Conservation (phyloP, 2,888 invertebrate species). For the Drosophila yooni region DNA sequence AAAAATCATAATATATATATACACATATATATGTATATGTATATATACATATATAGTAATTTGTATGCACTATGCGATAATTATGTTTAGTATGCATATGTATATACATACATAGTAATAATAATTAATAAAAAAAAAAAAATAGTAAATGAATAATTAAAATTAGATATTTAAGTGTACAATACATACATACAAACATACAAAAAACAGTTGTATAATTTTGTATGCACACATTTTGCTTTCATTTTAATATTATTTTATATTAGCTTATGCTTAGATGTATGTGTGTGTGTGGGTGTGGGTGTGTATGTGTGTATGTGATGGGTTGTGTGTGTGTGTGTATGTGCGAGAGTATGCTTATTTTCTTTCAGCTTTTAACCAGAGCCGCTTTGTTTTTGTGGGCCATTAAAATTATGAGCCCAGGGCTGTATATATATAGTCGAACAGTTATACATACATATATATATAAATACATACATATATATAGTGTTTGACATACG, state of each 20-base stretch:
- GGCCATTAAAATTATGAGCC: slow-evolving; percentile 1
- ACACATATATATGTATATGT: slow-evolving; percentile 15
- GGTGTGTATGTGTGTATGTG: slow-evolving; percentile 6
- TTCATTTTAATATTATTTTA: slow-evolving; percentile 34
- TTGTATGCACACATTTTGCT: slow-evolving; percentile 50
- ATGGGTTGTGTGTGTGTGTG: not conserved
- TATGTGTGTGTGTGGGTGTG: slow-evolving; percentile 18
- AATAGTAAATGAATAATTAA: slow-evolving; percentile 51
- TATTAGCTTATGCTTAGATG: slow-evolving; percentile 54
- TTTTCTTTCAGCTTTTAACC: not conserved
- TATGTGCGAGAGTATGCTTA: slow-evolving; percentile 3
- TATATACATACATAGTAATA: slow-evolving; percentile 34
- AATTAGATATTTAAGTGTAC: slow-evolving; percentile 52
- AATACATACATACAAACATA: slow-evolving; percentile 49
- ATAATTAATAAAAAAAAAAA: slow-evolving; percentile 44
- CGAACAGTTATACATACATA: slow-evolving; percentile 6
- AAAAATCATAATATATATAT: slow-evolving; percentile 19
- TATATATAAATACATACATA: slow-evolving; percentile 15
- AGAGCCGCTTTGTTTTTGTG: slow-evolving; percentile 12
- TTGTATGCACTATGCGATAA: slow-evolving; percentile 64
- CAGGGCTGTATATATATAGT: not conserved
- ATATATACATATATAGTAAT: slow-evolving; percentile 22
- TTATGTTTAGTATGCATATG: slow-evolving; percentile 62
- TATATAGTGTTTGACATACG: slow-evolving; percentile 17
- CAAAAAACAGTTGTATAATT: slow-evolving; percentile 54